Conservation (phyloP, 2,888 invertebrate genomes). For the Pseudoips prasinana region DNA sequence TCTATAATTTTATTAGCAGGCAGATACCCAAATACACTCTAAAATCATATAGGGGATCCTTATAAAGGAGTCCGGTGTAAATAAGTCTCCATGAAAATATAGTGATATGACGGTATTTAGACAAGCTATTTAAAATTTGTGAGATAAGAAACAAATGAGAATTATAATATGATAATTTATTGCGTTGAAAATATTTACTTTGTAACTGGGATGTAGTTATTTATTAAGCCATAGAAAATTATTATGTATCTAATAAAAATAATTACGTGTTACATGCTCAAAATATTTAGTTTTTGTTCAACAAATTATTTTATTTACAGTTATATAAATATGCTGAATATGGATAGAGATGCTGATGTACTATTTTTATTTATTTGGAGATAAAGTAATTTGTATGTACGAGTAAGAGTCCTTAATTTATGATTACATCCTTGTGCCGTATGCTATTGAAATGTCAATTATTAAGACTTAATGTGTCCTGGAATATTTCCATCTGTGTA, state of each 20-base stretch:
- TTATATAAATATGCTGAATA: background rate
- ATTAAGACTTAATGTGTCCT: conserved; percentile 43
- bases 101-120: conserved; percentile 51
- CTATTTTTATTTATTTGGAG: no score
- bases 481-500: conserved; percentile 22
- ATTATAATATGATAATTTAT: conserved; percentile 68
- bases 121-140: conserved; percentile 59
- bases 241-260: background rate
- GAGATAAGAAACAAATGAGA: conserved; percentile 62
- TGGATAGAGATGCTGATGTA: no score
- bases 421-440: conserved; percentile 43
- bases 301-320: background rate
- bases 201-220: conserved; percentile 49
- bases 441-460: conserved; percentile 63
- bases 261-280: background rate
- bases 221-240: conserved; percentile 37
- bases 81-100: conserved; percentile 68
- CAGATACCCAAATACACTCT: conserved; percentile 71
- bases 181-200: conserved; percentile 56
- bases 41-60: conserved; percentile 66
- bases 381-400: no score
- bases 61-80: conserved; percentile 73
- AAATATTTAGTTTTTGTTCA: background rate
- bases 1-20: conserved; percentile 73
- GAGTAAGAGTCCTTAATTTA: conserved; percentile 23